phyloP scores from a whole-genome alignment of 2,797 vertebrate species.

The Catamblyrhynchus diadema region DNA sequence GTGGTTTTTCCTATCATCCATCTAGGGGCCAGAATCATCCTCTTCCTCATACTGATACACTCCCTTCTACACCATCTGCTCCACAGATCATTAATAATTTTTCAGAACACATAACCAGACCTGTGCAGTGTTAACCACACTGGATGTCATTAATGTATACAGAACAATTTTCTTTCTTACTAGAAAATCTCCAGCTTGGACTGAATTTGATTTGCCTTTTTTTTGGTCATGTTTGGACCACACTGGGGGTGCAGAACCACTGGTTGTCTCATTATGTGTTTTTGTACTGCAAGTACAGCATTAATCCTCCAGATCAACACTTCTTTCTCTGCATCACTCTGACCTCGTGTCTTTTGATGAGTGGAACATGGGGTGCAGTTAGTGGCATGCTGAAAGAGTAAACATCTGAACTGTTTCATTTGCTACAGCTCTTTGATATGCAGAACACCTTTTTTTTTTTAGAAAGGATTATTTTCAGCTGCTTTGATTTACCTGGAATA shows the following conservation, averaged over 20 bases:
- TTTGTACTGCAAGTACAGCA: neutral
- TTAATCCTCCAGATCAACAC: neutral
- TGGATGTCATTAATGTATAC: neutral
- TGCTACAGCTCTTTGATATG: neutral
- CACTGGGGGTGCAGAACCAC: neutral
- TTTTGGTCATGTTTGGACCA: neutral
- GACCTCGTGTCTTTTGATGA: neutral
- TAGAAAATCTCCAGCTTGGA: neutral
- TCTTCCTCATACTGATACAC: neutral
- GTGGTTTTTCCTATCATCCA: neutral
- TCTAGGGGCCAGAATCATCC: neutral
- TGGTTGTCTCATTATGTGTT: neutral
- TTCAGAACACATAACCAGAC: neutral
- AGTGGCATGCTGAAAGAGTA: neutral
- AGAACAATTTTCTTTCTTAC: neutral
- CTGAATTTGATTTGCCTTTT: neutral
- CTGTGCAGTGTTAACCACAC: neutral
- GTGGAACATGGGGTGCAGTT: neutral
- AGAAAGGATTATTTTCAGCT: neutral
- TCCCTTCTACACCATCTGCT: neutral
- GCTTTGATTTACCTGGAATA: conserved; percentile 83
- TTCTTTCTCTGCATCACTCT: neutral
- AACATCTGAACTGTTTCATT: neutral
- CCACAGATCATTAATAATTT: neutral
- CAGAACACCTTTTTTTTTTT: neutral